Evolutionary conservation across 2,113 vertebrate genomes (phyloP).

Genomic region (Leptobrachium leishanense): DNA sequence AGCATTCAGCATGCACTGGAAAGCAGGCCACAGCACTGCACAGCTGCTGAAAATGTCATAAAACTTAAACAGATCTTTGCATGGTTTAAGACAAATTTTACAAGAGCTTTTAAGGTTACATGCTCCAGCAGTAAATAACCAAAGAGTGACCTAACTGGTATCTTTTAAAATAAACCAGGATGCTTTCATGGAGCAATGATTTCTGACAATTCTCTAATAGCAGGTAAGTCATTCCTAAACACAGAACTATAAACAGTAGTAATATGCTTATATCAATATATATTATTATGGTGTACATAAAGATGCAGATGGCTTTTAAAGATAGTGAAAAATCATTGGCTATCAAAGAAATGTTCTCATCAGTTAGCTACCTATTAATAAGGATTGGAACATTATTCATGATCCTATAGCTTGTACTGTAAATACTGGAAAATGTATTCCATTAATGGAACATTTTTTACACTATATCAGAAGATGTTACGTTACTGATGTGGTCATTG

Average conservation of each 20-base stretch:
- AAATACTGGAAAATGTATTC: neutral
- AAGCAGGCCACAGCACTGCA: no score
- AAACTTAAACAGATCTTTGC: no score
- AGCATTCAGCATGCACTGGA: no score
- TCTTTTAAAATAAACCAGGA: neutral
- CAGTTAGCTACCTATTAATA: conserved; percentile 14
- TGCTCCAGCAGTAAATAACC: no score
- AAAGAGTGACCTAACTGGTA: neutral
- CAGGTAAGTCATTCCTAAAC: neutral
- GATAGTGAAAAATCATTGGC: conserved; percentile 38
- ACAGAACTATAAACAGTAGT: conserved; percentile 18
- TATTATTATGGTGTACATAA: conserved; percentile 9
- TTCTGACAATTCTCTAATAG: neutral
- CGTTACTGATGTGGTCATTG: neutral
- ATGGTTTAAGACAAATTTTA: no score
- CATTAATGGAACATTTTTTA: neutral
- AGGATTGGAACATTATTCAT: conserved; percentile 14
- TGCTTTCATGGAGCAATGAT: neutral
- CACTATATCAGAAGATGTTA: neutral
- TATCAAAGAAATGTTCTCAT: conserved; percentile 24
- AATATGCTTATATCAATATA: conserved; percentile 33
- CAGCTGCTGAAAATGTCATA: no score
- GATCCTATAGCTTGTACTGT: neutral
- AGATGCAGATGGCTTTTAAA: conserved; percentile 29
- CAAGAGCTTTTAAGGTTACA: no score